Percentiles rank a stretch among this genome's conserved stretches.
These are phyloP conservation scores for Microtus pennsylvanicus DNA, from an alignment of 2,113 vertebrate species.

Conservation along the genomic window DNA sequence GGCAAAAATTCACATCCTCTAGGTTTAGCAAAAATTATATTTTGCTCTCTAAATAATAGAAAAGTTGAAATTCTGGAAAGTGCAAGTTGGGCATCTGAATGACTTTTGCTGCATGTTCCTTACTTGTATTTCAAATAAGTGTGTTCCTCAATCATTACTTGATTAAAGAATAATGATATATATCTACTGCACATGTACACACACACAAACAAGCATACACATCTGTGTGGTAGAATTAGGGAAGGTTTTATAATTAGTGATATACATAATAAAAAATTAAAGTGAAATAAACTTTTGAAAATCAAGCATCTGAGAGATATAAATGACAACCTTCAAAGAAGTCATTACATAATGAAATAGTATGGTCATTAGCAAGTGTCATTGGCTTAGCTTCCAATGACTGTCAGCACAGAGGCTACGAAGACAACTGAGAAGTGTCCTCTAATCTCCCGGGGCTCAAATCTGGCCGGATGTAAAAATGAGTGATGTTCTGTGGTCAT, in stretches of 20 bases:
- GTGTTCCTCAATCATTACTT: background rate
- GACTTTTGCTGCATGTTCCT: background rate
- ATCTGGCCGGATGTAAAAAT: background rate
- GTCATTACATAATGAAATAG: too few species aligned
- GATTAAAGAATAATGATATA: background rate
- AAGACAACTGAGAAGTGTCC: background rate
- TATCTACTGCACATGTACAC: background rate
- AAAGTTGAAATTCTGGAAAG: background rate
- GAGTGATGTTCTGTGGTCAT: background rate
- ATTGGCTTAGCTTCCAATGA: background rate
- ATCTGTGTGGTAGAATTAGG: background rate
- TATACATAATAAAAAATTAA: background rate
- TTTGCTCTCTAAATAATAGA: background rate
- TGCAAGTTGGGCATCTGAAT: too few species aligned
- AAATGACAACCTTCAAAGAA: background rate
- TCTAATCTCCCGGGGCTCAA: background rate
- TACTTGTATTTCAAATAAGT: background rate
- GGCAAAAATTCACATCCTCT: background rate
- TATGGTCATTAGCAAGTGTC: too few species aligned
- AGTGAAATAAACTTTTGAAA: background rate
- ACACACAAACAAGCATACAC: background rate
- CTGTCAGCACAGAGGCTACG: background rate
- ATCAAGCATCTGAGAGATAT: background rate
- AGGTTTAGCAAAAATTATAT: background rate
- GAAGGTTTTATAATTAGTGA: background rate